Percentiles rank a stretch among this genome's conserved stretches.
phyloP scores from a whole-genome alignment of 2,888 invertebrate species.

The Meandrusa payeni region DNA sequence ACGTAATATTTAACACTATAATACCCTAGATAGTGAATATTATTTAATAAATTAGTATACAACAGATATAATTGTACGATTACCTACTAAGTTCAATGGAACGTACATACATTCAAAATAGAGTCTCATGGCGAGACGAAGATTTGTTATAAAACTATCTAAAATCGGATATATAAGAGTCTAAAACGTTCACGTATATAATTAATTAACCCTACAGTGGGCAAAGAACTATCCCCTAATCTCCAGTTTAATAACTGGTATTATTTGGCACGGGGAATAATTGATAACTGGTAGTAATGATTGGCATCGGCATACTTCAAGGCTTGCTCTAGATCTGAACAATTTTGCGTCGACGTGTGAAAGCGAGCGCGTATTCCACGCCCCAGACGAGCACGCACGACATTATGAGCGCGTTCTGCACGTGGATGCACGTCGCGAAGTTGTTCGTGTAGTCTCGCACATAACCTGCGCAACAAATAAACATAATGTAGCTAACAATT shows the following conservation, averaged over 20 bases:
- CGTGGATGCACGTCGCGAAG: slow-evolving; percentile 85
- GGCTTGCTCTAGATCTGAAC: slow-evolving; percentile 60
- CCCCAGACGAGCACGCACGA: slow-evolving; percentile 86
- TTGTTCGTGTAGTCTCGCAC: slow-evolving; percentile 85
- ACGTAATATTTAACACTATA: too few species aligned
- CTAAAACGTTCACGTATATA: neutral
- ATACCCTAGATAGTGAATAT: too few species aligned
- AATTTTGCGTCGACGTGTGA: slow-evolving; percentile 67
- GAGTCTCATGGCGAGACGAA: too few species aligned
- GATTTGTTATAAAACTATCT: too few species aligned
- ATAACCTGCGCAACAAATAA: too few species aligned
- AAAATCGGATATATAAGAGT: slow-evolving; percentile 3
- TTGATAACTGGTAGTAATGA: neutral
- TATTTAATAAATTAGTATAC: neutral
- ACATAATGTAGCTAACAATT: too few species aligned
- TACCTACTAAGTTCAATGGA: neutral
- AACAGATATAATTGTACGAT: neutral
- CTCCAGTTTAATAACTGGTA: too few species aligned
- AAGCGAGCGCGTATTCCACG: slow-evolving; percentile 80
- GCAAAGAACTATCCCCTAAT: too few species aligned
- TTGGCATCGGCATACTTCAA: neutral
- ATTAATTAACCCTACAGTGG: neutral
- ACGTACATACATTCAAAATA: too few species aligned
- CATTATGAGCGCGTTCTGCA: slow-evolving; percentile 85
- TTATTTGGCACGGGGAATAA: neutral